Evolutionary conservation across 2,113 vertebrate species (phyloP).

Genomic region (Phaethon lepturus): DNA sequence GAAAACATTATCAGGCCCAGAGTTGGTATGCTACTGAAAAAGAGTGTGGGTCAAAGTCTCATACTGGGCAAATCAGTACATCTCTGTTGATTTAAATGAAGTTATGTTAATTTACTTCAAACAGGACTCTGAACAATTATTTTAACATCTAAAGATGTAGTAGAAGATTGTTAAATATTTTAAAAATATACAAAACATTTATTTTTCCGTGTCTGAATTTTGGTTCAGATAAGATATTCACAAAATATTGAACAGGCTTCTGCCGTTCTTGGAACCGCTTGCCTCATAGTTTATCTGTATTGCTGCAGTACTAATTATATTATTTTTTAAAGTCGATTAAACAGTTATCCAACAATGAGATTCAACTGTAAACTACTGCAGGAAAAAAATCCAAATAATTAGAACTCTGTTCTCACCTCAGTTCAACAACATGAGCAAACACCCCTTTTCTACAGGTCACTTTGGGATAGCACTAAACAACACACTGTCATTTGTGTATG

Average conservation of each 20-base stretch:
- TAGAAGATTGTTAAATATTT: not conserved
- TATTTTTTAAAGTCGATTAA: constrained; percentile 44
- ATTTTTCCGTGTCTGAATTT: not conserved
- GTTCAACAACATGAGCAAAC: not conserved
- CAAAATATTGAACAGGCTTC: not conserved
- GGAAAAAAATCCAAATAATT: not conserved
- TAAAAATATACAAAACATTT: not conserved
- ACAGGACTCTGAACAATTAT: not conserved
- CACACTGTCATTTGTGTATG: not conserved
- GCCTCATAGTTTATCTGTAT: not conserved
- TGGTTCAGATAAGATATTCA: not conserved
- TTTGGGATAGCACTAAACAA: not conserved
- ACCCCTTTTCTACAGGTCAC: not conserved
- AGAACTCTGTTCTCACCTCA: constrained; percentile 25
- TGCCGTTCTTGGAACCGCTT: not conserved
- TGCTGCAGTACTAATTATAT: constrained; percentile 4
- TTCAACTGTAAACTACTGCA: constrained; percentile 15
- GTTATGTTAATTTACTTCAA: not conserved
- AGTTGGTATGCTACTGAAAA: not conserved
- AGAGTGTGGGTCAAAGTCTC: not conserved
- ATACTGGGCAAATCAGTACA: not conserved
- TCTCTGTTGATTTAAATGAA: not conserved
- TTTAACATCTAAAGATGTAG: not conserved
- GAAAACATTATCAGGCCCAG: not conserved
- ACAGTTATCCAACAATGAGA: constrained; percentile 44